A percentile compares a stretch with the other conserved stretches of the same genome.
Evolutionary conservation across 2,888 invertebrate genomes (phyloP).

Genomic region (Phyto melanocephala): DNA sequence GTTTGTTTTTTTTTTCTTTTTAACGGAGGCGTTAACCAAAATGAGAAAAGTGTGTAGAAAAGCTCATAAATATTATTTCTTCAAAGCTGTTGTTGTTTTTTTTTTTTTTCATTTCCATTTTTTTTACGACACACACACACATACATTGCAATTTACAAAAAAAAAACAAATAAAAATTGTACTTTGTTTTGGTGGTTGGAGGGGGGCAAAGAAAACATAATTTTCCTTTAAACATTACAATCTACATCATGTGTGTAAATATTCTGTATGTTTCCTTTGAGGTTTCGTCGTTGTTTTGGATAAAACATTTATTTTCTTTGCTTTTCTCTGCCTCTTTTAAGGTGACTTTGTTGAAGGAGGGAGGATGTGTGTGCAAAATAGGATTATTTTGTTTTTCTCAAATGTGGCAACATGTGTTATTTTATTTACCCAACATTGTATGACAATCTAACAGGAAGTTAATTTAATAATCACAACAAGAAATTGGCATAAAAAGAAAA

Average conservation of each 20-base stretch:
- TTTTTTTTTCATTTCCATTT: no score
- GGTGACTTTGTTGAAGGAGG: neutral
- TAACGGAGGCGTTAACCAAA: constrained; percentile 49
- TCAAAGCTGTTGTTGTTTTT: neutral
- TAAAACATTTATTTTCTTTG: no score
- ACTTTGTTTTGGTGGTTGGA: no score
- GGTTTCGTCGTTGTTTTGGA: neutral
- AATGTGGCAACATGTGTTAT: constrained; percentile 24
- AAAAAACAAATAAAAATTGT: constrained; percentile 21
- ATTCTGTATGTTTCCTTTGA: neutral
- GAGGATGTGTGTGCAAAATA: constrained; percentile 26
- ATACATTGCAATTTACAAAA: constrained; percentile 10
- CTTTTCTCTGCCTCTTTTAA: neutral
- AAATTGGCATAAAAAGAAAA: no score
- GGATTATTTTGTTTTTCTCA: neutral
- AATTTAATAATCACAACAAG: constrained; percentile 35
- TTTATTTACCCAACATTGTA: neutral
- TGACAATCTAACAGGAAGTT: constrained; percentile 8
- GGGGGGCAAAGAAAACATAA: neutral
- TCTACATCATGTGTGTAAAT: neutral
- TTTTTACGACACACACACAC: neutral
- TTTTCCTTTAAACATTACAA: neutral
- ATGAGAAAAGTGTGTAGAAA: constrained; percentile 11
- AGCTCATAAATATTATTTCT: constrained; percentile 29
- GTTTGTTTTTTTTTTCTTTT: neutral